A percentile compares a stretch with the other conserved stretches of the same genome.
Evolutionary conservation across 2,888 invertebrate species (phyloP).

Genomic region (Spodoptera littoralis): DNA sequence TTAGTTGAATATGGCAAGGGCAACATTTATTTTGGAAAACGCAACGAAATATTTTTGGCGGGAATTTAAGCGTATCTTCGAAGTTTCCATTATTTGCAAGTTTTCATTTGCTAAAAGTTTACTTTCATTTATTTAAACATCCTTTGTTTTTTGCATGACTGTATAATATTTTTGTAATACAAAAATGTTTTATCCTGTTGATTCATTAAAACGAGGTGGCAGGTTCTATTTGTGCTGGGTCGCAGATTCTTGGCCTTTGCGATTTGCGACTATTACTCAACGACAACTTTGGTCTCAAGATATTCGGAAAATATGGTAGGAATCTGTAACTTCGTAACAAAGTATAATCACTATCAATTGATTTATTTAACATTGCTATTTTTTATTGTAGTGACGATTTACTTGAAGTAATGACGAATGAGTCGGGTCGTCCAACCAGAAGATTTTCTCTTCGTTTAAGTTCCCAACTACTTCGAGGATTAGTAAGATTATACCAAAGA

Average conservation of each 20-base stretch:
- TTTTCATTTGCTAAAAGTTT: not conserved
- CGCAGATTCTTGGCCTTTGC: slow-evolving; percentile 83
- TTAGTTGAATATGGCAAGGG: too few species aligned
- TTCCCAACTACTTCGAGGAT: slow-evolving; percentile 79
- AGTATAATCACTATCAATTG: not conserved
- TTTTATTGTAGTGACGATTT: slow-evolving; percentile 73
- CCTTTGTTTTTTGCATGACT: slow-evolving; percentile 1
- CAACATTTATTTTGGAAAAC: too few species aligned
- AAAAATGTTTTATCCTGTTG: slow-evolving; percentile 82
- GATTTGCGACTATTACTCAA: slow-evolving; percentile 78
- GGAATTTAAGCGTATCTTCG: slow-evolving; percentile 20
- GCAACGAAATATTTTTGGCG: slow-evolving; percentile 17
- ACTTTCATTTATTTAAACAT: slow-evolving; percentile 3
- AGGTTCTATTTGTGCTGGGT: slow-evolving; percentile 84
- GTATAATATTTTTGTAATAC: too few species aligned
- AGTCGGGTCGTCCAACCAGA: slow-evolving; percentile 77
- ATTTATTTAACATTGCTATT: not conserved
- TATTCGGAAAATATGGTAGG: slow-evolving; percentile 79
- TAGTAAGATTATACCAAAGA: slow-evolving; percentile 78
- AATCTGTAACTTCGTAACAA: slow-evolving; percentile 5
- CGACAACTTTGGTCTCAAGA: slow-evolving; percentile 81
- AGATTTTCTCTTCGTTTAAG: slow-evolving; percentile 82
- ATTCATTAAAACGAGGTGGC: slow-evolving; percentile 79
- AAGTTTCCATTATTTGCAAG: too few species aligned
- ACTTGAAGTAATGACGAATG: slow-evolving; percentile 75